Base-by-base conservation (phyloP, 2,888 invertebrate genomes). In the Brassicogethes aeneus region DNA sequence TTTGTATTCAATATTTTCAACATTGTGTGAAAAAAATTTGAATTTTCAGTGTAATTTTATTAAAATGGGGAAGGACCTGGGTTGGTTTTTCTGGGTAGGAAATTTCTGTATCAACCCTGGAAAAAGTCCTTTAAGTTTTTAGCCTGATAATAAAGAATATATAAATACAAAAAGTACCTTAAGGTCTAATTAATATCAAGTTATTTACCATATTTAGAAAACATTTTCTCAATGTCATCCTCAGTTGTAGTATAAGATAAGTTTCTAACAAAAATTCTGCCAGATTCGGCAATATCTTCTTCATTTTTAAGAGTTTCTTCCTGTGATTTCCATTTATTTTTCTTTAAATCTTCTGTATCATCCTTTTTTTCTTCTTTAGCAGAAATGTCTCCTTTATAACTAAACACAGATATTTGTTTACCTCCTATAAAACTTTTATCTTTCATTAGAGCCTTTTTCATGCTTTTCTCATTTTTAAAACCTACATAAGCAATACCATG, bases 401-500 rank as follows among this genome's bases (percentile, higher is more conserved):
- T 71, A 1, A 64, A 64, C 15, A 82, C 73, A 43, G 70, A 69
- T 35, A 84, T 69, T 56, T 77, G 75, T 54, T 77, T 79, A n/a
- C 80, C 81, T 56, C 71, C 76, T 56, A 93, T 74, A 63, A 92
- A 91, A 59, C 88, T 84, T 68, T 85, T 88, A 61, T 92, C 79
- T 65, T 91, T 92, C 36, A 75, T 70, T 52, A 94, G 70, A 2
- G 89, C 93, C 57, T 85, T 82, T 17, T 81, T 81, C 57, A 85
- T 74, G 48, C 86, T 84, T 46, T 78, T 81, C 58, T 92, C 87
- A 2, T 80, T 82, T 64, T 83, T 80, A 57, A 95, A 94, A 2
- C 91, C 91, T n/a, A 89, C 85, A 70, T 84, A 94, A 31, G 91
- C 93, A 56, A 93, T 85, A 3, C 92, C 90, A 59, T 83, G 80